A percentile compares a stretch with the other conserved stretches of the same genome.
phyloP scores from a whole-genome alignment of 2,797 vertebrate species.

The Eurystomus glaucurus region DNA sequence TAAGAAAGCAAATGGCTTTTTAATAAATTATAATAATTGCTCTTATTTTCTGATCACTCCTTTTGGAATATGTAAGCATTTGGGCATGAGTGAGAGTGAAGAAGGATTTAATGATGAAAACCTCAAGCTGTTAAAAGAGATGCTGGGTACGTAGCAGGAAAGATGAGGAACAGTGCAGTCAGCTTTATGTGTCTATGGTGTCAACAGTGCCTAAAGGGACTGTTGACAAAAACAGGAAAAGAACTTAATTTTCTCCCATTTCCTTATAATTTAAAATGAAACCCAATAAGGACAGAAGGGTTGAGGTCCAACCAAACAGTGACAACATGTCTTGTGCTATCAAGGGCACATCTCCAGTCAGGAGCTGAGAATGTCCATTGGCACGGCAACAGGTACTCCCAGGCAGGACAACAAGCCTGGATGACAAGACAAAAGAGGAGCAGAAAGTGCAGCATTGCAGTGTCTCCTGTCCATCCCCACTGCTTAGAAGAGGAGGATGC shows the following conservation, averaged over 20 bases:
- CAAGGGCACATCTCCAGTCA: neutral
- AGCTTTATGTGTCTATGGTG: neutral
- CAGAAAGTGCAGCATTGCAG: neutral
- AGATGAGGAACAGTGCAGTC: neutral
- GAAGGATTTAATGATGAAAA: conserved; percentile 26
- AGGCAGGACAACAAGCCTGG: neutral
- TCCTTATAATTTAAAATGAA: neutral
- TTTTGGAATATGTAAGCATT: neutral
- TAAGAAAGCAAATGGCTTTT: neutral
- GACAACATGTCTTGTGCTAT: neutral
- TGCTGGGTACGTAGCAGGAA: neutral
- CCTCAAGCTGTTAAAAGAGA: conserved; percentile 9
- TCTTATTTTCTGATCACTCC: neutral
- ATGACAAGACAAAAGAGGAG: fast-evolving
- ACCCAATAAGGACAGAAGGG: neutral
- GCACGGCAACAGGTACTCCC: neutral
- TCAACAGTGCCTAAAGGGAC: neutral
- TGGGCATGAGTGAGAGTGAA: neutral
- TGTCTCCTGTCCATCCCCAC: neutral
- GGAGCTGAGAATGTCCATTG: neutral
- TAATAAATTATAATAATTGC: neutral
- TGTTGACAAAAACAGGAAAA: neutral
- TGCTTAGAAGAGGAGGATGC: neutral
- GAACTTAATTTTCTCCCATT: neutral
- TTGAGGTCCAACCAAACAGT: neutral